Base-by-base conservation (phyloP, 2,113 vertebrate genomes). In the Nestor notabilis region DNA sequence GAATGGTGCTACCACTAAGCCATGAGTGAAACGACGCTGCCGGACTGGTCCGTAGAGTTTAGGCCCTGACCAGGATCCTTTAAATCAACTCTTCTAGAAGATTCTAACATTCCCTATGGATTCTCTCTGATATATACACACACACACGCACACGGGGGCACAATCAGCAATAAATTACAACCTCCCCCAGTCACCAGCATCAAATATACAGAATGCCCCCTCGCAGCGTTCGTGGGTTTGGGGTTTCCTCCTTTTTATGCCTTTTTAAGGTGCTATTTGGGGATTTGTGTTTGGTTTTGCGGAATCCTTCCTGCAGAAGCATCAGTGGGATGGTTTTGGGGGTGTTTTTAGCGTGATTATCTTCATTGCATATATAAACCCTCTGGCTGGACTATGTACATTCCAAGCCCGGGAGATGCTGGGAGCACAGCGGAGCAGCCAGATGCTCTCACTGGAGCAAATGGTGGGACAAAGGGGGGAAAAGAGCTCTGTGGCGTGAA, bases 121-220 rank as follows among this genome's bases (percentile, higher is more conserved):
- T 72, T 74, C 68, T 89, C 46, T 93, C 72, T 55, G 35, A 16
- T 95, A 95, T 92, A 24, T 95, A 95, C 72, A 96, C 87, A 90
- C 75, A 83, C 87, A 28, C 83, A 14, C 79, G 11, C 5, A 0
- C 39, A 69, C 23, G 3, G 85, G 56, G 27, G 41, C 82, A 60
- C 78, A 71, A 43, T 29, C 80, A 89, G 79, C 93, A 97, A 96
- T 97, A 97, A 96, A 95, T 97, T 96, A 97, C 93, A 95, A 68
- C 28, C 85, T 79, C 39, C 83, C 83, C 46, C 43, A 13, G 5
- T 49, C 12, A 2, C 61, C 7, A 81, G 84, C 88, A 55, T 90
- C 91, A 92, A 92, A 92, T 94, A 81, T 96, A 95, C 94, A 96
- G 80, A 70, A 74, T 81, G 60, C 83, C 55, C 83, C 72, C 89